Evolutionary conservation across 2,113 vertebrate genomes (phyloP).

Genomic region (Scopus umbretta): DNA sequence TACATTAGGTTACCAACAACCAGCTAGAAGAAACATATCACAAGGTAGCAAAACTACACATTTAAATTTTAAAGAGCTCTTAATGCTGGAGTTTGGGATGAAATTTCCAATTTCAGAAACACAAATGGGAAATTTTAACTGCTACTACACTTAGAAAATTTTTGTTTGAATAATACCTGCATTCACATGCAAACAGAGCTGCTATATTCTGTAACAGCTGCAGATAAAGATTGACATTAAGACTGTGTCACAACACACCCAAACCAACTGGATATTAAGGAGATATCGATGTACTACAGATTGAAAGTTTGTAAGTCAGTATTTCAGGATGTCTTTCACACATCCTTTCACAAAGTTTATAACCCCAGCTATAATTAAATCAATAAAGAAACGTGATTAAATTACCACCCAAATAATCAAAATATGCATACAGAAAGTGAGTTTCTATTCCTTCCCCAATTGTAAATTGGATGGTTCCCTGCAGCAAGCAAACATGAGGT

Average conservation of each 20-base stretch:
- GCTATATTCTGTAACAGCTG: not conserved
- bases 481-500: fast-evolving
- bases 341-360: not conserved
- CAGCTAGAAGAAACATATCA: not conserved
- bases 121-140: not conserved
- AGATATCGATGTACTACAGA: not conserved
- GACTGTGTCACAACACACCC: not conserved
- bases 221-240: not conserved
- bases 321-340: not conserved
- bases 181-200: not conserved
- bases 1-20: not conserved
- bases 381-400: not conserved
- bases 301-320: not conserved
- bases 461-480: not conserved
- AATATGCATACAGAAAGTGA: not conserved
- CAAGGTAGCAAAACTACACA: not conserved
- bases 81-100: not conserved
- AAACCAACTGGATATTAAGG: not conserved
- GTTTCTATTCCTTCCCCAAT: not conserved
- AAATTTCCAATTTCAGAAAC: not conserved
- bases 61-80: not conserved
- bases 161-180: not conserved
- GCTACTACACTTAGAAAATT: not conserved
- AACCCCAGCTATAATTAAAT: not conserved
- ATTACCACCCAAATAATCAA: not conserved